phyloP scores from a whole-genome alignment of 2,797 vertebrate species.

The Xenentodon cancila region DNA sequence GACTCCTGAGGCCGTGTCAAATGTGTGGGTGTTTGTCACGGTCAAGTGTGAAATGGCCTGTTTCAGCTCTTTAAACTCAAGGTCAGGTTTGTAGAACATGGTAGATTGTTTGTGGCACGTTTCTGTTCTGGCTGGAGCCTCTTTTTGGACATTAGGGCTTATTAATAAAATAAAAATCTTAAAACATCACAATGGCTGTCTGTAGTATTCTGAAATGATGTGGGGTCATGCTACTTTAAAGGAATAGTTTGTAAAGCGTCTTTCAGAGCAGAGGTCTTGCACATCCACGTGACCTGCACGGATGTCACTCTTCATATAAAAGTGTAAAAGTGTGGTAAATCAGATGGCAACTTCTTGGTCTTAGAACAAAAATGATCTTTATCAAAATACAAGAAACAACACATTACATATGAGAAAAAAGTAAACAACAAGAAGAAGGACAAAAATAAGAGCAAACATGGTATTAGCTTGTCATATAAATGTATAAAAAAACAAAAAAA shows the following conservation, averaged over 20 bases:
- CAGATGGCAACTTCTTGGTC: slow-evolving; percentile 31
- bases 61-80: slow-evolving; percentile 13
- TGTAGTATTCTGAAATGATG: slow-evolving; percentile 1
- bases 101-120: slow-evolving; percentile 12
- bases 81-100: slow-evolving; percentile 14
- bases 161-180: slow-evolving; percentile 33
- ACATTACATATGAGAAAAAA: slow-evolving; percentile 51
- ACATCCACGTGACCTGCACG: too few relatives aligned
- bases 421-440: slow-evolving; percentile 46
- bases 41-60: slow-evolving; percentile 48
- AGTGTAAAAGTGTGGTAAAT: background rate
- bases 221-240: background rate
- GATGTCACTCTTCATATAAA: background rate
- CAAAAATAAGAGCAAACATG: slow-evolving; percentile 48
- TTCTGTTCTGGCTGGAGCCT: background rate
- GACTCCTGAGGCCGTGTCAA: slow-evolving; percentile 41
- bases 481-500: slow-evolving; percentile 45
- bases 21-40: slow-evolving; percentile 49
- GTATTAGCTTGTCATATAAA: slow-evolving; percentile 34
- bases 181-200: background rate
- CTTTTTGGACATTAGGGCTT: background rate
- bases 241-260: background rate
- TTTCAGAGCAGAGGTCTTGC: too few relatives aligned
- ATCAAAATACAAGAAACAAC: slow-evolving; percentile 70
- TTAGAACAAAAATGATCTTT: slow-evolving; percentile 65